Evolutionary conservation across 2,113 vertebrate species (phyloP).

Genomic region (Hemicordylus capensis): DNA sequence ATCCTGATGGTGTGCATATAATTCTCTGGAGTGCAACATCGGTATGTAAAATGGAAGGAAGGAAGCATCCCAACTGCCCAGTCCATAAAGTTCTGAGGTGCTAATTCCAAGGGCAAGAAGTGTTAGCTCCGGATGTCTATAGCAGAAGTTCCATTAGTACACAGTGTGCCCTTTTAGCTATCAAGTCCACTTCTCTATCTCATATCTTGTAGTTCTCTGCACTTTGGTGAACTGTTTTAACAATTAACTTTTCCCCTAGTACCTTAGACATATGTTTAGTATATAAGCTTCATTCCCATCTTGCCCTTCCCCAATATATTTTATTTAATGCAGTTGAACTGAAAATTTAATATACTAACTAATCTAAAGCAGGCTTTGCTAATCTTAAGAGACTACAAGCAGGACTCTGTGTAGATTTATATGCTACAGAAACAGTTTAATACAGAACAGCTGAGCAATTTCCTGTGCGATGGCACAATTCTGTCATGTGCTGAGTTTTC

Average conservation of each 20-base stretch:
- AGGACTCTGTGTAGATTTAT: background rate
- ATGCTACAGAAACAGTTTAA: conserved; percentile 27
- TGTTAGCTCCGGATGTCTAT: conserved; percentile 47
- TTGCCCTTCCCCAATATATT: conserved; percentile 40
- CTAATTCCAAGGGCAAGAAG: conserved; percentile 58
- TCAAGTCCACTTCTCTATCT: conserved; percentile 38
- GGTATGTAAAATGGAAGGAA: conserved; percentile 45
- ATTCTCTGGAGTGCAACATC: conserved; percentile 10
- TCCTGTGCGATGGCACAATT: conserved; percentile 13
- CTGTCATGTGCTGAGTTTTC: background rate
- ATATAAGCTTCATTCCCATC: conserved; percentile 29
- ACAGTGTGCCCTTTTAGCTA: conserved; percentile 31
- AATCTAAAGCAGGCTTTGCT: conserved; percentile 51
- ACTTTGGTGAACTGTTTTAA: conserved; percentile 49
- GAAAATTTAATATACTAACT: conserved; percentile 34
- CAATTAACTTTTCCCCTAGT: conserved; percentile 34
- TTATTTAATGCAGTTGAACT: conserved; percentile 48
- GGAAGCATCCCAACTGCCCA: conserved; percentile 57
- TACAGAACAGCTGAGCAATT: conserved; percentile 16
- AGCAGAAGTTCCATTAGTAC: conserved; percentile 47
- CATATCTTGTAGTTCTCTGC: conserved; percentile 41
- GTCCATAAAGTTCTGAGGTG: conserved; percentile 50
- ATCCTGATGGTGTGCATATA: background rate
- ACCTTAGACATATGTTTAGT: conserved; percentile 40
- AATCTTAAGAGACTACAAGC: conserved; percentile 27